Percentiles rank a stretch among this genome's conserved stretches.
phyloP scores from a whole-genome alignment of 2,113 vertebrate genomes.

The Tonatia bakeri region DNA sequence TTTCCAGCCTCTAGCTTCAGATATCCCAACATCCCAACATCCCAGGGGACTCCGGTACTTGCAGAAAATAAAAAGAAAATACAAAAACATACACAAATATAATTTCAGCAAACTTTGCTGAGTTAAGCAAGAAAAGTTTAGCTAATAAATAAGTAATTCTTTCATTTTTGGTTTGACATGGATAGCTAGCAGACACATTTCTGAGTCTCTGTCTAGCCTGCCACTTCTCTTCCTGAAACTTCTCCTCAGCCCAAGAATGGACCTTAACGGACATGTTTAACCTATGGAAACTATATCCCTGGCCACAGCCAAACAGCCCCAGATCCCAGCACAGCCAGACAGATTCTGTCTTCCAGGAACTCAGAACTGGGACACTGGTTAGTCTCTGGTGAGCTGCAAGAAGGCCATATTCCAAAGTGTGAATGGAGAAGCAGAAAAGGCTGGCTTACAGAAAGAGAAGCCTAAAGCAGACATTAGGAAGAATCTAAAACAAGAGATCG shows the following conservation, averaged over 20 bases:
- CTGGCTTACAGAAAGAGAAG: background rate
- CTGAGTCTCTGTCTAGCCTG: background rate
- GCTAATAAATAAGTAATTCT: background rate
- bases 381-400: background rate
- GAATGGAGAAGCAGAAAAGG: background rate
- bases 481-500: background rate
- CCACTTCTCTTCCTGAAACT: background rate
- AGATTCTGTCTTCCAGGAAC: background rate
- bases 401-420: background rate
- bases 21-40: background rate
- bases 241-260: background rate
- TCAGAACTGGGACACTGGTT: background rate
- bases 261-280: background rate
- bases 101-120: background rate
- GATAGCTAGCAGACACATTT: background rate
- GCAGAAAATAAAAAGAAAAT: slow-evolving; percentile 1
- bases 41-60: background rate
- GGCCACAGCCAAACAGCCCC: background rate
- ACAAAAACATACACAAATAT: background rate
- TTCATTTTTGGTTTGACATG: background rate
- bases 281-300: background rate
- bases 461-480: background rate
- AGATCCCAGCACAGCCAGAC: background rate
- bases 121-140: slow-evolving; percentile 19
- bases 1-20: background rate